These are phyloP conservation scores for Lochmaea capreae DNA, from an alignment of 2,888 invertebrate species.

Conservation along the genomic window DNA sequence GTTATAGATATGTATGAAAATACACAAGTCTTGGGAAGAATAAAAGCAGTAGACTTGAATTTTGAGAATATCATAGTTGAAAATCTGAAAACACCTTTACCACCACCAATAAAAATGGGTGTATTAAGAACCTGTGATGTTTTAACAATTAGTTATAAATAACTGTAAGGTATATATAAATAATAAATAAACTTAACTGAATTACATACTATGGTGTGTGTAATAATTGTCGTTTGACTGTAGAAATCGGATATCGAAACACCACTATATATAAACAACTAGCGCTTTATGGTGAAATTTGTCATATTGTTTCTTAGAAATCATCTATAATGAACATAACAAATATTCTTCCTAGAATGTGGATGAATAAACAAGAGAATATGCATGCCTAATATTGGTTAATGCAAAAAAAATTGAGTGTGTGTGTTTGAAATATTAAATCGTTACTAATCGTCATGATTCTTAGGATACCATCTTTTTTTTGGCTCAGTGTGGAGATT, in stretches of 20 bases:
- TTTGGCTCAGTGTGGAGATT: too few relatives aligned
- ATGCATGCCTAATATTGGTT: too few relatives aligned
- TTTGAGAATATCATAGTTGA: constrained; percentile 60
- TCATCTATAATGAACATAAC: not conserved
- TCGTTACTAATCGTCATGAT: too few relatives aligned
- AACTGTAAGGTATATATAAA: constrained; percentile 31
- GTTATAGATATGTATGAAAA: constrained; percentile 58
- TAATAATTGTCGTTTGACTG: not conserved
- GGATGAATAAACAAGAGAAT: too few relatives aligned
- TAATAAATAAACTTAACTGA: not conserved
- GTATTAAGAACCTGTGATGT: constrained; percentile 60
- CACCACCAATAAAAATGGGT: constrained; percentile 51
- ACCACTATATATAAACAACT: too few relatives aligned
- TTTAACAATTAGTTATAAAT: constrained; percentile 43
- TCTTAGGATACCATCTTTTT: too few relatives aligned
- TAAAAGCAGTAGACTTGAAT: constrained; percentile 58
- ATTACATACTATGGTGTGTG: too few relatives aligned
- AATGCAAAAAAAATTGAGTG: too few relatives aligned
- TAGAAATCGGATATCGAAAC: too few relatives aligned
- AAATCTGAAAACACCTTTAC: constrained; percentile 57
- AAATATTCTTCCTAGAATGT: not conserved
- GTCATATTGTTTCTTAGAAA: too few relatives aligned
- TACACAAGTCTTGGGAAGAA: constrained; percentile 54
- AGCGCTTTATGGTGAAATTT: too few relatives aligned
- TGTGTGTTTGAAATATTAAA: too few relatives aligned